Conservation (phyloP, 2,888 invertebrate genomes). For the Hedychridium roseum region DNA sequence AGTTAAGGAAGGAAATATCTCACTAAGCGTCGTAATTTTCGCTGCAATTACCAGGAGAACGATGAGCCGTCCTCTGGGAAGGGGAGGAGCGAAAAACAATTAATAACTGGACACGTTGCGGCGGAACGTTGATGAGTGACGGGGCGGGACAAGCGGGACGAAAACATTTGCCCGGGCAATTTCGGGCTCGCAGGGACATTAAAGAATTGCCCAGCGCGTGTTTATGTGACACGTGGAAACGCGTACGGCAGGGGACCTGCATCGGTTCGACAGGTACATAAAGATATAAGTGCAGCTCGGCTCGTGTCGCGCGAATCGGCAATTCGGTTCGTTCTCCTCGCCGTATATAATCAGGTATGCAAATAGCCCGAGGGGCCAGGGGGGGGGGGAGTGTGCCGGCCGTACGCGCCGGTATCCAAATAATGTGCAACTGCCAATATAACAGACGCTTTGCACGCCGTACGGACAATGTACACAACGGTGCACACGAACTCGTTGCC, state of each 20-base stretch:
- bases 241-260: conserved; percentile 7
- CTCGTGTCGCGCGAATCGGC: conserved; percentile 27
- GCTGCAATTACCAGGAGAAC: too few species aligned
- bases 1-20: too few species aligned
- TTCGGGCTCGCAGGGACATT: conserved; percentile 20
- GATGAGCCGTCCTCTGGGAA: too few species aligned
- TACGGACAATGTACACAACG: not conserved
- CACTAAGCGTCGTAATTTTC: too few species aligned
- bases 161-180: conserved; percentile 15
- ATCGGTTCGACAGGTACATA: conserved; percentile 33
- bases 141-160: not conserved
- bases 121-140: too few species aligned
- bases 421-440: conserved; percentile 42
- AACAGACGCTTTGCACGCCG: conserved; percentile 33
- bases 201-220: conserved; percentile 22
- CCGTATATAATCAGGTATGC: conserved; percentile 39
- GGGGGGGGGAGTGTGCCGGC: not conserved
- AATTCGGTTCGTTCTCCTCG: conserved; percentile 32
- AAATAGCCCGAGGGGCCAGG: conserved; percentile 19
- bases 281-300: conserved; percentile 32
- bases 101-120: too few species aligned
- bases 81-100: too few species aligned
- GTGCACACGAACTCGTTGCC: too few species aligned
- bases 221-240: conserved; percentile 17
- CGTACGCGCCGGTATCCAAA: conserved; percentile 20